These are phyloP conservation scores for Loriculus beryllinus DNA, from an alignment of 2,797 vertebrate genomes.

Conservation along the genomic window DNA sequence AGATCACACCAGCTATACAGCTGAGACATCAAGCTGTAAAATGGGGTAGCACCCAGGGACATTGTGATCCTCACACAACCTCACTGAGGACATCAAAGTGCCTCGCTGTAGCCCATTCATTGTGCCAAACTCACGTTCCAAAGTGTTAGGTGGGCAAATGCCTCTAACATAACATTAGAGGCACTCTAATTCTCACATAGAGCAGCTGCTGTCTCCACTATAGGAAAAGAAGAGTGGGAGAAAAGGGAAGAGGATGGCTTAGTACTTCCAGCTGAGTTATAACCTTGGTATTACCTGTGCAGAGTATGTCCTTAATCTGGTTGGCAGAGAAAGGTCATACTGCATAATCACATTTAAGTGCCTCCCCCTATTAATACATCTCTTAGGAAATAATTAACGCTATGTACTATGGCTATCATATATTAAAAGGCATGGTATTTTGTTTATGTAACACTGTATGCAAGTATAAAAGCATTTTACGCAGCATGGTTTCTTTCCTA, in stretches of 20 bases:
- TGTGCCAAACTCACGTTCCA: rapidly evolving
- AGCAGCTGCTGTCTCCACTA: neutral
- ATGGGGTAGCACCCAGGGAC: neutral
- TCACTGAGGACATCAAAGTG: neutral
- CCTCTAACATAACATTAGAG: too few species aligned
- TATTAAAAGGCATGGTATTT: neutral
- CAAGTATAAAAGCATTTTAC: neutral
- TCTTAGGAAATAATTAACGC: neutral
- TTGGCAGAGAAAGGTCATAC: neutral
- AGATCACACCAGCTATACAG: neutral
- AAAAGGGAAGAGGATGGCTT: neutral
- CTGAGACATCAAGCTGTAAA: neutral
- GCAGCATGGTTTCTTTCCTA: neutral
- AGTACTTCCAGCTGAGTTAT: neutral
- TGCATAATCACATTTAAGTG: neutral
- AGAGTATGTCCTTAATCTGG: neutral
- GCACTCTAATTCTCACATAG: neutral
- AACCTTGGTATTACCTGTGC: neutral
- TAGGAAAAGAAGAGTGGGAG: neutral
- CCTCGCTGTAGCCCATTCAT: neutral
- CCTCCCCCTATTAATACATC: neutral
- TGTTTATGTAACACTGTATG: neutral
- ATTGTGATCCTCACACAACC: neutral
- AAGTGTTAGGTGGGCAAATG: neutral
- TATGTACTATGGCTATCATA: neutral